A percentile compares a stretch with the other conserved stretches of the same genome.
Evolutionary conservation across 2,888 invertebrate genomes (phyloP).

Genomic region (Rhyacophila evoluta): DNA sequence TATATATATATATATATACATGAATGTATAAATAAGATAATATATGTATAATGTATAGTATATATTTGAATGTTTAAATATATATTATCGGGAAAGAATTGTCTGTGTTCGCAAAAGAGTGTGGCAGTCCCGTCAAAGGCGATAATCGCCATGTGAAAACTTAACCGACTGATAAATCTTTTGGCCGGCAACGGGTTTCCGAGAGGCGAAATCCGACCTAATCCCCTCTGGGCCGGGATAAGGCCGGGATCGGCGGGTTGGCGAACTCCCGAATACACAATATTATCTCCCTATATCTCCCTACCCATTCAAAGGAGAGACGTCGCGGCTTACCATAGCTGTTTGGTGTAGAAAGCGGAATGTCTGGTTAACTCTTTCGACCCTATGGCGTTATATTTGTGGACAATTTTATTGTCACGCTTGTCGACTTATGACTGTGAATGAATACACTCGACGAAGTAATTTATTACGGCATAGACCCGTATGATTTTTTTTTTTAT

Average conservation of each 20-base stretch:
- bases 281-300: not conserved
- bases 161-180: slow-evolving; percentile 24
- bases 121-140: slow-evolving; percentile 1
- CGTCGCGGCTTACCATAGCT: slow-evolving; percentile 9
- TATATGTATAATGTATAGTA: too few relatives aligned
- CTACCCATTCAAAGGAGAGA: not conserved
- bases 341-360: slow-evolving; percentile 7
- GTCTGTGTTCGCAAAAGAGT: not conserved
- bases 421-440: not conserved
- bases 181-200: slow-evolving; percentile 22
- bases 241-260: not conserved
- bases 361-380: slow-evolving; percentile 13
- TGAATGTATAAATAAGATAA: too few relatives aligned
- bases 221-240: not conserved
- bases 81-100: not conserved
- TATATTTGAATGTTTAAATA: too few relatives aligned
- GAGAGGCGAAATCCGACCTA: not conserved
- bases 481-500: too few relatives aligned
- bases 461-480: too few relatives aligned
- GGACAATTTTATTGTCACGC: slow-evolving; percentile 16
- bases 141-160: slow-evolving; percentile 22
- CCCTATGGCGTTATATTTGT: not conserved
- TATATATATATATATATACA: too few relatives aligned
- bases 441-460: not conserved
- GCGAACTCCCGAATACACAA: slow-evolving; percentile 21